phyloP scores from a whole-genome alignment of 1,140 invertebrate genomes.

The Cataglyphis hispanica region DNA sequence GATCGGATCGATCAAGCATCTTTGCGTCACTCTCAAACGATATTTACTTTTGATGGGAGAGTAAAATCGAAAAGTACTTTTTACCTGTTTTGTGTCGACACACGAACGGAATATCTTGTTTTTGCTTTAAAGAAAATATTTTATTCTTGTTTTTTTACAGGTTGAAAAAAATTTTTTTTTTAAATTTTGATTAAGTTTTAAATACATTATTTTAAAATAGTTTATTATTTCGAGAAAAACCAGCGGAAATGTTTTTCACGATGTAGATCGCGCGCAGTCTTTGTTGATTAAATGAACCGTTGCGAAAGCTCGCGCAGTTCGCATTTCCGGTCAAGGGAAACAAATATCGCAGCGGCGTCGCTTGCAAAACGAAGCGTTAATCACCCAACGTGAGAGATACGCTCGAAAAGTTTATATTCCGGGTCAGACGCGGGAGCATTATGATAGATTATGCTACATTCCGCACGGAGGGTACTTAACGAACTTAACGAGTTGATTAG shows the following conservation, averaged over 20 bases:
- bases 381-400: constrained; percentile 62
- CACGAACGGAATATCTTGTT: neutral
- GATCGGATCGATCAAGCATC: constrained; percentile 26
- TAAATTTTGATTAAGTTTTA: neutral
- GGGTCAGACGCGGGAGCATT: constrained; percentile 6
- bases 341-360: constrained; percentile 57
- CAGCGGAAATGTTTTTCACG: neutral
- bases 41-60: constrained; percentile 13
- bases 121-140: neutral
- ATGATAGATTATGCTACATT: constrained; percentile 63
- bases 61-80: constrained; percentile 24
- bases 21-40: neutral
- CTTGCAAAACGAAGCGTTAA: constrained; percentile 52
- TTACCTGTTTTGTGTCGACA: constrained; percentile 2
- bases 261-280: neutral
- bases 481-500: constrained; percentile 67
- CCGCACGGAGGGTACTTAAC: constrained; percentile 18
- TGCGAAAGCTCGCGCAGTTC: neutral
- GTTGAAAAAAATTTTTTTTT: neutral
- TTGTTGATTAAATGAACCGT: constrained; percentile 53
- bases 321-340: constrained; percentile 63
- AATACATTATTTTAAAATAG: neutral
- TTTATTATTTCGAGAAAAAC: neutral
- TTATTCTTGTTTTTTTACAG: constrained; percentile 9
- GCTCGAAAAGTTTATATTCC: constrained; percentile 65